Percentiles rank a stretch among this genome's conserved stretches.
Evolutionary conservation across 2,888 invertebrate genomes (phyloP).

Genomic region (Calliphora vomitoria): DNA sequence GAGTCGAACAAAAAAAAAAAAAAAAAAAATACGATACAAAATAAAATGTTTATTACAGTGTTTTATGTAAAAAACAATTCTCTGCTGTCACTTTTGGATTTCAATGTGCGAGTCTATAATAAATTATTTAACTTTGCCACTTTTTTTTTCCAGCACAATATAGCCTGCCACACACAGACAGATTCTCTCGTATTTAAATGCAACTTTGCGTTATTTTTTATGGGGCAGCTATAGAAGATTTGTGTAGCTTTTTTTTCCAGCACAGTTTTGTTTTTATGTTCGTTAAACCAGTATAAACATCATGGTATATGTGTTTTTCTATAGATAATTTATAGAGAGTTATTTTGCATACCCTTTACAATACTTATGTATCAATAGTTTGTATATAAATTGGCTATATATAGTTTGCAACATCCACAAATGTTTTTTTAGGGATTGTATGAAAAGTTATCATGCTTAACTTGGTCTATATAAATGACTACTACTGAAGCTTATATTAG

Average conservation of each 20-base stretch:
- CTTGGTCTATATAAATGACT: no score
- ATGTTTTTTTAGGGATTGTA: no score
- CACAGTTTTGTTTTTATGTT: background rate
- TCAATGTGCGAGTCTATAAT: slow-evolving; percentile 46
- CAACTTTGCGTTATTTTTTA: slow-evolving; percentile 10
- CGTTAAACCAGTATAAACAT: slow-evolving; percentile 21
- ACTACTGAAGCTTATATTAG: no score
- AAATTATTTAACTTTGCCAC: slow-evolving; percentile 62
- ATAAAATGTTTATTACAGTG: slow-evolving; percentile 31
- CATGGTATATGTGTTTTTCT: background rate
- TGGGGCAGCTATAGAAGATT: background rate
- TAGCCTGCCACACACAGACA: background rate
- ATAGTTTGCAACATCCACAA: no score
- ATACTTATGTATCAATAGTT: no score
- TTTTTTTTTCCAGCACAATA: slow-evolving; percentile 32
- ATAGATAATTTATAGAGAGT: background rate
- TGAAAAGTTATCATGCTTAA: no score
- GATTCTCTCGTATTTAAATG: background rate
- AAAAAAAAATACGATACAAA: background rate
- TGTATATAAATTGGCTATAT: no score
- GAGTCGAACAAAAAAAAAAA: no score
- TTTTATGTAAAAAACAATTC: slow-evolving; percentile 49
- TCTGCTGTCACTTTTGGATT: slow-evolving; percentile 51
- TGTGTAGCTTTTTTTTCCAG: background rate
- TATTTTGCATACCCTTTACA: background rate